Conservation (phyloP, 2,888 invertebrate genomes). For the Monopis laevigella region DNA sequence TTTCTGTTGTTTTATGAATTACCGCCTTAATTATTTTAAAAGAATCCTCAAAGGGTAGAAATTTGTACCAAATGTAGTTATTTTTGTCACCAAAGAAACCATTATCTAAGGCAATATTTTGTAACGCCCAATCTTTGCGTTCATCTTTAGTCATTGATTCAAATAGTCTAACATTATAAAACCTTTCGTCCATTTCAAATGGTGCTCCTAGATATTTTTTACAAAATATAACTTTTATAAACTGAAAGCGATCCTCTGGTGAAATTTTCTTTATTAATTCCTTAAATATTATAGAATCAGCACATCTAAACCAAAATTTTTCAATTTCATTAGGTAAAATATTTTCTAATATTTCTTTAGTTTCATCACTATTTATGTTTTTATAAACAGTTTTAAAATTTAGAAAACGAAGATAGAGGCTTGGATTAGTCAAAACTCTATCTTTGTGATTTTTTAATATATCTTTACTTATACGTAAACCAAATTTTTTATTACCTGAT, state of each 20-base stretch:
- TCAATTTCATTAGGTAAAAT: slow-evolving; percentile 25
- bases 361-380: slow-evolving; percentile 28
- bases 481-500: slow-evolving; percentile 19
- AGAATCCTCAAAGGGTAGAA: slow-evolving; percentile 32
- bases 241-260: slow-evolving; percentile 25
- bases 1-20: slow-evolving; percentile 25
- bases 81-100: slow-evolving; percentile 28
- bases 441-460: slow-evolving; percentile 32
- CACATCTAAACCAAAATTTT: slow-evolving; percentile 30
- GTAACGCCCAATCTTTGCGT: slow-evolving; percentile 35
- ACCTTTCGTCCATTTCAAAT: slow-evolving; percentile 31
- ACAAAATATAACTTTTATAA: slow-evolving; percentile 29
- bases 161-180: slow-evolving; percentile 26
- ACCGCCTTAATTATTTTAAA: slow-evolving; percentile 30
- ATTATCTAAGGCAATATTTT: slow-evolving; percentile 27
- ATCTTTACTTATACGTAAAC: slow-evolving; percentile 28
- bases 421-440: slow-evolving; percentile 28
- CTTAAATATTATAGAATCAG: slow-evolving; percentile 22
- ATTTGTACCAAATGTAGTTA: slow-evolving; percentile 35
- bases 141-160: slow-evolving; percentile 28
- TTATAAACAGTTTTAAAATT: slow-evolving; percentile 23
- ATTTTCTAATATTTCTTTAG: slow-evolving; percentile 26
- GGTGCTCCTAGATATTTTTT: slow-evolving; percentile 27
- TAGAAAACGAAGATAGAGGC: slow-evolving; percentile 24
- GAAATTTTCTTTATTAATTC: slow-evolving; percentile 31